These are phyloP conservation scores for Magallana ariakensis DNA, from an alignment of 1,140 invertebrate species.

Conservation along the genomic window DNA sequence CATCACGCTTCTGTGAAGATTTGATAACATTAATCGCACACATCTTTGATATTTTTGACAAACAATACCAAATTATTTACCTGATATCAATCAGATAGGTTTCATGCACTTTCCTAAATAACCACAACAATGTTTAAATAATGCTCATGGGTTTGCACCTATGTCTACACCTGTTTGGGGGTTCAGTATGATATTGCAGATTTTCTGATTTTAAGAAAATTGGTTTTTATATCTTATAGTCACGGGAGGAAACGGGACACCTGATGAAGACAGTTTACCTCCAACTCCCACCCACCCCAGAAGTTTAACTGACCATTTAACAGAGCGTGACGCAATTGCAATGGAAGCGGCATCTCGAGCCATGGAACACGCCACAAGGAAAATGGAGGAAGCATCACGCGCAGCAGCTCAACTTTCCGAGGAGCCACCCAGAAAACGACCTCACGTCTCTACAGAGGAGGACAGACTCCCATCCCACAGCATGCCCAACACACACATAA, in stretches of 20 bases:
- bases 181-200: not conserved
- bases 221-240: not conserved
- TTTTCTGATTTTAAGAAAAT: not conserved
- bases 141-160: not conserved
- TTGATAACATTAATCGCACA: constrained; percentile 11
- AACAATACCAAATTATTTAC: not conserved
- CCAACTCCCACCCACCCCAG: constrained; percentile 68
- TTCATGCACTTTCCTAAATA: constrained; percentile 28
- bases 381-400: constrained; percentile 76
- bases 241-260: constrained; percentile 36
- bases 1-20: not conserved
- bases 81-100: constrained; percentile 24
- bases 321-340: constrained; percentile 78
- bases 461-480: constrained; percentile 78
- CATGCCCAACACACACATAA: constrained; percentile 89
- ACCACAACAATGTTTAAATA: constrained; percentile 17
- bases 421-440: constrained; percentile 78
- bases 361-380: constrained; percentile 78
- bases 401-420: constrained; percentile 68
- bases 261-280: constrained; percentile 74
- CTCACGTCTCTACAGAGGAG: constrained; percentile 79
- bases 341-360: constrained; percentile 79
- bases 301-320: constrained; percentile 72
- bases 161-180: not conserved
- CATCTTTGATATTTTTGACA: not conserved